Evolutionary conservation across 1,140 invertebrate species (phyloP).

Genomic region (Drosophila neocordata): DNA sequence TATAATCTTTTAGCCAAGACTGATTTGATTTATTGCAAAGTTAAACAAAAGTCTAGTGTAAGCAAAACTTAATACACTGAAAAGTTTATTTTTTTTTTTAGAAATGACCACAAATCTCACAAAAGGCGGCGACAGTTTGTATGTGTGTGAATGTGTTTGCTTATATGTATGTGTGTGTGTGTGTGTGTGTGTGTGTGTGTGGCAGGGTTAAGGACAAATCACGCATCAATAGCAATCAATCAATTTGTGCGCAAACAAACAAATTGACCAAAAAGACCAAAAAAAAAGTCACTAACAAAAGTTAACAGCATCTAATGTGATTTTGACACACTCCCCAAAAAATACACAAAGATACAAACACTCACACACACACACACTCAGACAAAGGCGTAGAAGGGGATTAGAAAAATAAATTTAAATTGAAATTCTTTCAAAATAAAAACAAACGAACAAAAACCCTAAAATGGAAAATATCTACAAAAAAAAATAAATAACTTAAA

Average conservation of each 20-base stretch:
- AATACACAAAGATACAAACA: constrained; percentile 20
- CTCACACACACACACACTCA: neutral
- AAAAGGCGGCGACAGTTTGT: constrained; percentile 16
- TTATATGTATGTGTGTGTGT: constrained; percentile 22
- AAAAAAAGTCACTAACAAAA: constrained; percentile 47
- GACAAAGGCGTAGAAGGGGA: neutral
- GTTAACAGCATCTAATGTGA: constrained; percentile 79
- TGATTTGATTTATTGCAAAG: constrained; percentile 49
- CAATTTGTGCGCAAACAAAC: constrained; percentile 71
- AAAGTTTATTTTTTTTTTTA: constrained; percentile 37
- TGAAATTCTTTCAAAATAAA: too few species aligned
- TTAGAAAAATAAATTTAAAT: too few species aligned
- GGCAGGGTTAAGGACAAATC: constrained; percentile 74
- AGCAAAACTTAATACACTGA: constrained; percentile 60
- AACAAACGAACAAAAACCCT: too few species aligned
- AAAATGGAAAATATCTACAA: too few species aligned
- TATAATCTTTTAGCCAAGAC: neutral
- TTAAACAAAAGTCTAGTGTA: constrained; percentile 63
- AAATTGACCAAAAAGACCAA: constrained; percentile 52
- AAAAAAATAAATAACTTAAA: too few species aligned
- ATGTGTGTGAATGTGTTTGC: constrained; percentile 16
- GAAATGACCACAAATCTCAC: constrained; percentile 49
- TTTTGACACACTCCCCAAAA: constrained; percentile 67
- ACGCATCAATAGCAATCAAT: constrained; percentile 78
- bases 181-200: constrained; percentile 26